A percentile compares a stretch with the other conserved stretches of the same genome.
These are phyloP conservation scores for Tribolium castaneum DNA, from an alignment of 1,140 invertebrate genomes.

Conservation along the genomic window DNA sequence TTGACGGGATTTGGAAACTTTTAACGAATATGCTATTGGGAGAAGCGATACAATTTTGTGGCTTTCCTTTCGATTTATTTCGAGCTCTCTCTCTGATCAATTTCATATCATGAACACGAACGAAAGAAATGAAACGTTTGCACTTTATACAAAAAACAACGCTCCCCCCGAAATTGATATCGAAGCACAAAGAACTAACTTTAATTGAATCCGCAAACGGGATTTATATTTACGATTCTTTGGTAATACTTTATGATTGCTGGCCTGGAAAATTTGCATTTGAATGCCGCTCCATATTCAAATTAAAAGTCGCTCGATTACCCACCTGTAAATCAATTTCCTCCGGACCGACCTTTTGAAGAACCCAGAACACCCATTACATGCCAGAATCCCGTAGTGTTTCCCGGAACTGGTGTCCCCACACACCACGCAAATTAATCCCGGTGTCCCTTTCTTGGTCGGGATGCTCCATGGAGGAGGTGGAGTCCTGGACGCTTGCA, in stretches of 20 bases:
- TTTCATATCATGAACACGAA: constrained; percentile 33
- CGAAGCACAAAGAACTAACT: constrained; percentile 48
- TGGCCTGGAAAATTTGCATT: constrained; percentile 58
- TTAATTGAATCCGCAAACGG: constrained; percentile 57
- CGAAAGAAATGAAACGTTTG: constrained; percentile 38
- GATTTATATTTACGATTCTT: constrained; percentile 58
- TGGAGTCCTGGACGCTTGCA: constrained; percentile 62
- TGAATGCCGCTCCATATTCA: background rate
- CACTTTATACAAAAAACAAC: constrained; percentile 16
- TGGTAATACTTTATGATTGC: constrained; percentile 59
- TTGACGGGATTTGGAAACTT: constrained; percentile 49
- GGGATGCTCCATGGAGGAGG: constrained; percentile 61
- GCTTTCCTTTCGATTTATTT: constrained; percentile 43
- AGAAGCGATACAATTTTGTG: constrained; percentile 43
- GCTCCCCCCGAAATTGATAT: constrained; percentile 22
- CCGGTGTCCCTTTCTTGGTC: constrained; percentile 65
- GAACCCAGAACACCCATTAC: constrained; percentile 98
- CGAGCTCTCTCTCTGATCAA: background rate
- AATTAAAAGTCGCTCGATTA: background rate
- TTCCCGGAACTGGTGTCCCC: constrained; percentile 97
- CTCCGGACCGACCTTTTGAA: constrained; percentile 97
- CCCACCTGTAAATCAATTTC: constrained; percentile 96
- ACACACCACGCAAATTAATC: constrained; percentile 92
- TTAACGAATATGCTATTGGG: constrained; percentile 46
- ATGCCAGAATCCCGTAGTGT: constrained; percentile 98